Conservation (phyloP, 2,888 invertebrate genomes). For the Cantharis rufa region DNA sequence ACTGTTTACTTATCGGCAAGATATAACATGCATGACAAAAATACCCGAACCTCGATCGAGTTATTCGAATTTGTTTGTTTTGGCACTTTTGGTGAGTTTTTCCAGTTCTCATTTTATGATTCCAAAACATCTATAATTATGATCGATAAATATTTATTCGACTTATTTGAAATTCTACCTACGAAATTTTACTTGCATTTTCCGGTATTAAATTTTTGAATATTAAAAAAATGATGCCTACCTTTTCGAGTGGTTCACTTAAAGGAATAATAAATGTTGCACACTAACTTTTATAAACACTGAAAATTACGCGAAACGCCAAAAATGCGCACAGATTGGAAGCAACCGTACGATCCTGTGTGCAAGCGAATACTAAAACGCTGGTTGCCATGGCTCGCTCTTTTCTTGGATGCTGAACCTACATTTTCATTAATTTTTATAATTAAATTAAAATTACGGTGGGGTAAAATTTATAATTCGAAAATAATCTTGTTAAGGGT, state of each 20-base stretch:
- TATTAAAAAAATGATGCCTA: background rate
- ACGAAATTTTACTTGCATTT: background rate
- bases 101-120: background rate
- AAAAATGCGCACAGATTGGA: background rate
- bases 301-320: background rate
- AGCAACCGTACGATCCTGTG: conserved; percentile 16
- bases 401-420: conserved; percentile 16
- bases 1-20: background rate
- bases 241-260: background rate
- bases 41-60: background rate
- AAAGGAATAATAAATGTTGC: background rate
- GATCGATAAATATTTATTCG: background rate
- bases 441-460: conserved; percentile 7
- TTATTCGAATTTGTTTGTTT: background rate
- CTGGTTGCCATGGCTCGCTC: conserved; percentile 21
- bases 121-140: background rate
- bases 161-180: background rate
- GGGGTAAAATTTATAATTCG: background rate
- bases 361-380: conserved; percentile 20
- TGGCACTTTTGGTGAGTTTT: background rate
- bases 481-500: background rate
- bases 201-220: background rate
- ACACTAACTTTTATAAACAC: background rate
- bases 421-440: conserved; percentile 10
- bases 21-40: background rate